These are phyloP conservation scores for Scotopteryx bipunctaria DNA, from an alignment of 2,888 invertebrate genomes.

Conservation along the genomic window DNA sequence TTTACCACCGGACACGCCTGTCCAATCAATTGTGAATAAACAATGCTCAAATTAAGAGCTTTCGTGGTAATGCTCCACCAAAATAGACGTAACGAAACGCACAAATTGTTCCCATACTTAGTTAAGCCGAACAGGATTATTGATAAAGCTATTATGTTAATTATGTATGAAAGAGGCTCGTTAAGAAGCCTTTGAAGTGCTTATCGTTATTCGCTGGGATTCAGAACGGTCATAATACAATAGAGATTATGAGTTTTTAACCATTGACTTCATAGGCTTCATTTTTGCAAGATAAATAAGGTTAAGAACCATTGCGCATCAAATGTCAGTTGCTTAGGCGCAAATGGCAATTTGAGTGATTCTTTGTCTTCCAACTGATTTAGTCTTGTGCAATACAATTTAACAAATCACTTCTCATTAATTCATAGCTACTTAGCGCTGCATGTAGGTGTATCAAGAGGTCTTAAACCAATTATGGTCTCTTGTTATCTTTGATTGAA, in stretches of 20 bases:
- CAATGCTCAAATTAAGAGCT: constrained; percentile 43
- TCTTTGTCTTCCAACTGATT: constrained; percentile 1
- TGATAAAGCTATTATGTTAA: constrained; percentile 24
- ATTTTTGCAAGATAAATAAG: too few relatives aligned
- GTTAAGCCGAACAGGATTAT: constrained; percentile 22
- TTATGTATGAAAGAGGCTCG: constrained; percentile 19
- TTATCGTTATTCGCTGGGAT: constrained; percentile 13
- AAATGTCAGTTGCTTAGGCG: too few relatives aligned
- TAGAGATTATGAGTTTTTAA: not conserved
- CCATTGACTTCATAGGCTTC: not conserved
- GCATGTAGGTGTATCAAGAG: constrained; percentile 52
- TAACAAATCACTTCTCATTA: constrained; percentile 13
- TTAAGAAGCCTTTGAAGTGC: constrained; percentile 15
- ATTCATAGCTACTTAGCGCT: constrained; percentile 18
- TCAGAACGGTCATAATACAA: constrained; percentile 8
- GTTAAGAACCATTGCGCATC: too few relatives aligned
- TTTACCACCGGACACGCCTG: constrained; percentile 48
- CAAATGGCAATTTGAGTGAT: not conserved
- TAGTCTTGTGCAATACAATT: constrained; percentile 11
- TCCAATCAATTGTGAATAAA: constrained; percentile 48
- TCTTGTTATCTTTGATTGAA: constrained; percentile 54
- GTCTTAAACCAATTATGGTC: constrained; percentile 47
- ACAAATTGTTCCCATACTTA: constrained; percentile 1
- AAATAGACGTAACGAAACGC: constrained; percentile 15
- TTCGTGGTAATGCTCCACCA: constrained; percentile 21